Conservation (phyloP, 2,888 invertebrate genomes). For the Sesia bembeciformis region DNA sequence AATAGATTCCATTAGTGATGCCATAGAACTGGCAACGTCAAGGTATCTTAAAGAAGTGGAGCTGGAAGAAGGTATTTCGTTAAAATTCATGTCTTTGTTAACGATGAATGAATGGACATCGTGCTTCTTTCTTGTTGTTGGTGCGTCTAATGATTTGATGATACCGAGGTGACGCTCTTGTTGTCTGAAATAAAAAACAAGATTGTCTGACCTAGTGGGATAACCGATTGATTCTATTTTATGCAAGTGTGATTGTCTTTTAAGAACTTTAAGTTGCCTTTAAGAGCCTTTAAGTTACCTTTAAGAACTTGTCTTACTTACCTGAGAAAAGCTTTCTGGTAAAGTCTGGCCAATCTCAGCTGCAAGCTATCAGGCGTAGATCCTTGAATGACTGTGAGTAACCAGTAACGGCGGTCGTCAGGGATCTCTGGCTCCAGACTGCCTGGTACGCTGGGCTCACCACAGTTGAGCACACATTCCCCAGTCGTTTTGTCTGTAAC, state of each 20-base stretch:
- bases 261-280: too few relatives aligned
- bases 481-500: constrained; percentile 65
- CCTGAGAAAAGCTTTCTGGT: constrained; percentile 88
- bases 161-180: constrained; percentile 88
- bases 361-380: constrained; percentile 79
- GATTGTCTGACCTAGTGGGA: too few relatives aligned
- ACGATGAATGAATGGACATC: constrained; percentile 64
- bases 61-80: constrained; percentile 25
- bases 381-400: constrained; percentile 82
- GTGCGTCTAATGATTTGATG: constrained; percentile 65
- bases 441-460: constrained; percentile 50
- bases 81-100: constrained; percentile 41
- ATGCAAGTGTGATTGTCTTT: neutral
- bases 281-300: too few relatives aligned
- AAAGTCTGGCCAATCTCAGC: constrained; percentile 82
- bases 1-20: neutral
- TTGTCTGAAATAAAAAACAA: constrained; percentile 69
- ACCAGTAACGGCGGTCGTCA: constrained; percentile 84
- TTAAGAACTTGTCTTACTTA: constrained; percentile 24
- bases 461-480: constrained; percentile 70
- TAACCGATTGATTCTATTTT: neutral
- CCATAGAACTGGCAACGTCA: constrained; percentile 38
- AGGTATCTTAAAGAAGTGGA: constrained; percentile 39
- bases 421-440: constrained; percentile 70
- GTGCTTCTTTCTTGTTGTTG: constrained; percentile 58